Evolutionary conservation across 2,888 invertebrate species (phyloP).

Genomic region (Nasonia oneida): DNA sequence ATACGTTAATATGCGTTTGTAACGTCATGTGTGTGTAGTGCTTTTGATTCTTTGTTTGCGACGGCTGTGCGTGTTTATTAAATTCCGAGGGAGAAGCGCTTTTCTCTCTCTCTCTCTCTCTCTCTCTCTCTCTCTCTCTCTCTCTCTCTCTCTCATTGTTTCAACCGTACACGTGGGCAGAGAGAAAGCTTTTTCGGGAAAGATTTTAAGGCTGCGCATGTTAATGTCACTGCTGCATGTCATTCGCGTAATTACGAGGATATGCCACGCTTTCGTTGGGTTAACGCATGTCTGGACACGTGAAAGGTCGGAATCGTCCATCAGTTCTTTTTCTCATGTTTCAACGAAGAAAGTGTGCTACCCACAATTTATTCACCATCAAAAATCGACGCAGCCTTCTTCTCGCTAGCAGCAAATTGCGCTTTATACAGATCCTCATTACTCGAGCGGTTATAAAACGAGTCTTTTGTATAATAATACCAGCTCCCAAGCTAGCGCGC

Average conservation of each 20-base stretch:
- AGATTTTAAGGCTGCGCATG: conserved; percentile 33
- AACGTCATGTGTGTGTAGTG: background rate
- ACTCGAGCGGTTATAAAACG: background rate
- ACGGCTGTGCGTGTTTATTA: background rate
- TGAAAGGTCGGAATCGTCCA: background rate
- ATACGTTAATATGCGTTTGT: conserved; percentile 1
- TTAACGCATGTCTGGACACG: background rate
- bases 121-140: too few relatives aligned
- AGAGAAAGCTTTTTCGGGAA: conserved; percentile 6
- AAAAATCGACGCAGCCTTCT: too few relatives aligned
- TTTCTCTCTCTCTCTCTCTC: background rate
- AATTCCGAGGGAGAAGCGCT: background rate
- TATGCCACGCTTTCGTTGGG: background rate
- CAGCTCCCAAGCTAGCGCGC: background rate
- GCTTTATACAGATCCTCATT: background rate
- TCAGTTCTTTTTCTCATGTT: background rate
- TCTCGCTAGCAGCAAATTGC: background rate
- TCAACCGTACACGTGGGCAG: background rate
- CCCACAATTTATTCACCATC: too few relatives aligned
- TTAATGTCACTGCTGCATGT: conserved; percentile 14
- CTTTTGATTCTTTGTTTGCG: conserved; percentile 13
- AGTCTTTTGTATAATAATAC: background rate
- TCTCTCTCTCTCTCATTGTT: background rate
- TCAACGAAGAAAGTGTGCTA: too few relatives aligned
- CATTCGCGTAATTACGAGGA: conserved; percentile 13